Conservation (phyloP, 2,888 invertebrate genomes). For the Acanthopleura granulata region DNA sequence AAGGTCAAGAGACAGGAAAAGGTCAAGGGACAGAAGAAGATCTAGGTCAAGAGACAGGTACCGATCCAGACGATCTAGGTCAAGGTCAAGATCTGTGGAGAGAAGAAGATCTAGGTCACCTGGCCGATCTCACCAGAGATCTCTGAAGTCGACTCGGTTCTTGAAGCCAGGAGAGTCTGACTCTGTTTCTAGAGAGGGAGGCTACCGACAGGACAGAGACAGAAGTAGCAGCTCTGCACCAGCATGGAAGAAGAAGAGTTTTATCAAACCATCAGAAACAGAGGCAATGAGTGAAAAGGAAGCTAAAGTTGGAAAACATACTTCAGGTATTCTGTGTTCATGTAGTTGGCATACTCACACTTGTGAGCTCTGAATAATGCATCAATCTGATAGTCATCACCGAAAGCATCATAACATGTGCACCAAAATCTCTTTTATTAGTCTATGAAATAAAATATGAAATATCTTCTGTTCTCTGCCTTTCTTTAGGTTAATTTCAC, state of each 20-base stretch:
- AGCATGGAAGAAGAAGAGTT: conserved; percentile 46
- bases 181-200: neutral
- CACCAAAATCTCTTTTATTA: too few species aligned
- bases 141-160: conserved; percentile 23
- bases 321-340: too few species aligned
- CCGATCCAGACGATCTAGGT: conserved; percentile 26
- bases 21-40: conserved; percentile 22
- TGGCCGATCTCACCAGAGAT: conserved; percentile 20
- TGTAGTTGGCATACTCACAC: too few species aligned
- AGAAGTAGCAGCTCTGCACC: conserved; percentile 25
- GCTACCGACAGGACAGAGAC: conserved; percentile 8
- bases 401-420: too few species aligned
- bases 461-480: too few species aligned
- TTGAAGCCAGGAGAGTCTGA: conserved; percentile 27
- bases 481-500: too few species aligned
- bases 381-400: too few species aligned
- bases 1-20: conserved; percentile 28
- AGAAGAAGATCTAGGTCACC: conserved; percentile 20
- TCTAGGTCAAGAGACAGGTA: conserved; percentile 21
- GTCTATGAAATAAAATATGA: too few species aligned
- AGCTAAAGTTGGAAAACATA: too few species aligned
- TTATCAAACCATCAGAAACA: neutral
- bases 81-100: conserved; percentile 33
- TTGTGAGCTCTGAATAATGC: too few species aligned
- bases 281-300: neutral